A percentile compares a stretch with the other conserved stretches of the same genome.
These are phyloP conservation scores for Benthosema pterotum DNA, from an alignment of 2,797 vertebrate genomes.

Conservation along the genomic window DNA sequence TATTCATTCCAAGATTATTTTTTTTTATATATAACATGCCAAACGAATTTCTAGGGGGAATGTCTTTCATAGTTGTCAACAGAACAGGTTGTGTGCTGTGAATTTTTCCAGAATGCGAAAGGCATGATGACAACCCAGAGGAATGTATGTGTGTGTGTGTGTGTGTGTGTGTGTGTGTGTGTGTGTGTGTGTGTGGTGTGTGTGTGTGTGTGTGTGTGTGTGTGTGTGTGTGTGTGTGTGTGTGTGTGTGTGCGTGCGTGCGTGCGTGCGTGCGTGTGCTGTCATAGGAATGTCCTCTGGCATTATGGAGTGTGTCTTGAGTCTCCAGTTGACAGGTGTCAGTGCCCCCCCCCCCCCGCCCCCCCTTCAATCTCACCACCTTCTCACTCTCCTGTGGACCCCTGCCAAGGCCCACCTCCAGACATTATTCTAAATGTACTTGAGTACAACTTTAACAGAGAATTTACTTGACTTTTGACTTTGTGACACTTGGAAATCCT, in stretches of 20 bases:
- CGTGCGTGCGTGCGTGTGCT: background rate
- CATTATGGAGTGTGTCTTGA: constrained; percentile 37
- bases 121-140: constrained; percentile 16
- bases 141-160: constrained; percentile 51
- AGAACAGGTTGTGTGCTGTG: no score
- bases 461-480: no score
- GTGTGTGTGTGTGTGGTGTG: no score
- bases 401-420: constrained; percentile 1
- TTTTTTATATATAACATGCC: no score
- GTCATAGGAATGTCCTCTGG: constrained; percentile 41
- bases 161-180: no score
- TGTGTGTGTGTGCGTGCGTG: background rate
- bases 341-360: constrained; percentile 42
- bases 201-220: background rate
- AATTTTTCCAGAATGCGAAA: no score
- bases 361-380: constrained; percentile 53
- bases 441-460: no score
- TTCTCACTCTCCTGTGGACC: constrained; percentile 30
- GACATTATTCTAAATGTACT: no score
- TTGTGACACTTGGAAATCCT: no score
- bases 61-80: no score
- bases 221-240: background rate
- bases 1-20: no score
- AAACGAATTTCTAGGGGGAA: no score
- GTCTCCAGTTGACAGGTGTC: constrained; percentile 55